Conservation (phyloP, 2,113 vertebrate species). For the Zapus hudsonius region DNA sequence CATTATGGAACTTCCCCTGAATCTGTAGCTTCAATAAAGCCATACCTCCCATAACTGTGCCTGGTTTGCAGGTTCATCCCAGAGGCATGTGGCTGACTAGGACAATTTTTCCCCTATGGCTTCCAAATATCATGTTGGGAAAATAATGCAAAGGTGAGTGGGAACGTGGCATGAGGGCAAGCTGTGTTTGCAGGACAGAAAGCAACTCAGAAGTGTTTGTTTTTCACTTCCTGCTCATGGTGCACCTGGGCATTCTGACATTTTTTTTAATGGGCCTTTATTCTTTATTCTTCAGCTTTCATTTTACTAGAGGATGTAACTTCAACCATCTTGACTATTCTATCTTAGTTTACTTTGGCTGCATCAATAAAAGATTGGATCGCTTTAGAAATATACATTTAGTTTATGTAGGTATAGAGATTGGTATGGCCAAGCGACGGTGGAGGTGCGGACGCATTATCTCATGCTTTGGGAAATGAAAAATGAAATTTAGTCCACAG, state of each 20-base stretch:
- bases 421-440: neutral
- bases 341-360: neutral
- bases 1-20: too few species aligned
- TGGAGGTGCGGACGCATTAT: neutral
- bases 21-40: too few species aligned
- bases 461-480: neutral
- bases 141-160: too few species aligned
- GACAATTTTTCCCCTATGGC: neutral
- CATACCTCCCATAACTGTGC: too few species aligned
- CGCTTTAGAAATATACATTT: neutral
- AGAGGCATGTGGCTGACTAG: too few species aligned
- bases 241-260: neutral
- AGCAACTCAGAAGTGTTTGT: neutral
- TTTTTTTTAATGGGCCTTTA: neutral
- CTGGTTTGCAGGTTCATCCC: too few species aligned
- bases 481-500: slow-evolving; percentile 6
- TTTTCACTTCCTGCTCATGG: neutral
- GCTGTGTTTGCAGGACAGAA: too few species aligned
- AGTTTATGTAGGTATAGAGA: neutral
- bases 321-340: neutral
- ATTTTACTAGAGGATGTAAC: neutral
- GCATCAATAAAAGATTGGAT: neutral
- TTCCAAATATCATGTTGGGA: neutral
- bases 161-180: accelerated
- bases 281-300: neutral